A percentile compares a stretch with the other conserved stretches of the same genome.
phyloP scores from a whole-genome alignment of 2,888 invertebrate genomes.

The Hetaerina titia region DNA sequence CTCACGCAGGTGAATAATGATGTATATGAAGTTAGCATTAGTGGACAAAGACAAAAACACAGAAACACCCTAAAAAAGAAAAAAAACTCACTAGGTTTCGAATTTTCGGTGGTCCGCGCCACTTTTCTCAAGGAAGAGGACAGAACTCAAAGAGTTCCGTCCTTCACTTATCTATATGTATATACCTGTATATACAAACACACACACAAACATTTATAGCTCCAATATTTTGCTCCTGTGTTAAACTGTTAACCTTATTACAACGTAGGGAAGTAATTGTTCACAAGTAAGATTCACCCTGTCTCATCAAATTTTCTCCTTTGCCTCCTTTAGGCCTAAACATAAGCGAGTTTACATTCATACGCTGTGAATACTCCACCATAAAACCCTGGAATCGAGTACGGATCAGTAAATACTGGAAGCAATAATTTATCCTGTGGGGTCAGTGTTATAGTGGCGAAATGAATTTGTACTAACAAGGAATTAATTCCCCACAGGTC shows the following conservation, averaged over 20 bases:
- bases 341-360: background rate
- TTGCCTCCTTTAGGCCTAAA: background rate
- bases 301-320: background rate
- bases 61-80: no score
- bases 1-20: no score
- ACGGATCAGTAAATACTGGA: background rate
- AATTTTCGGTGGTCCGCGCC: no score
- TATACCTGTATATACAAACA: no score
- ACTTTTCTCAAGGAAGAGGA: no score
- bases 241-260: background rate
- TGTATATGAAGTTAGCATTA: no score
- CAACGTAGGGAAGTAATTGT: background rate
- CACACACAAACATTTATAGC: no score
- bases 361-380: background rate
- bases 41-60: no score
- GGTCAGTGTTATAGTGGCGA: background rate
- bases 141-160: no score
- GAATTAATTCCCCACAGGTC: background rate
- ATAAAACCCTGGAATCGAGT: background rate
- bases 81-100: no score
- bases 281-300: background rate
- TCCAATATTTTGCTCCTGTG: background rate
- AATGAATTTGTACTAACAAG: background rate
- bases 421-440: background rate
- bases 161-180: no score